Percentiles rank a stretch among this genome's conserved stretches.
Evolutionary conservation across 2,888 invertebrate species (phyloP).

Genomic region (Acleris cristana): DNA sequence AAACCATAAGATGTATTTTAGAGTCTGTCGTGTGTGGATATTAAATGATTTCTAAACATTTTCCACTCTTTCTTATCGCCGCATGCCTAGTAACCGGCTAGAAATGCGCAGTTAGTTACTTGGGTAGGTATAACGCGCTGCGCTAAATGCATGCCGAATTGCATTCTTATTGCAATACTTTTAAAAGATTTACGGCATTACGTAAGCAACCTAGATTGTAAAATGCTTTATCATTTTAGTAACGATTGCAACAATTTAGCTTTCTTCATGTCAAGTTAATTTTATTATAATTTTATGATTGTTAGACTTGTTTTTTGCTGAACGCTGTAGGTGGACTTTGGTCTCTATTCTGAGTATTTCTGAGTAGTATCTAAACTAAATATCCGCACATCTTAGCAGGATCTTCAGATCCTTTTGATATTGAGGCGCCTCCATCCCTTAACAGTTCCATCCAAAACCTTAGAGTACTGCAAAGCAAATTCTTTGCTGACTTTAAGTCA

Average conservation of each 20-base stretch:
- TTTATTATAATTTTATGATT: background rate
- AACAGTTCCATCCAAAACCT: too few relatives aligned
- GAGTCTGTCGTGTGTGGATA: background rate
- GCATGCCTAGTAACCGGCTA: slow-evolving; percentile 17
- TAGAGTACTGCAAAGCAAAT: too few relatives aligned
- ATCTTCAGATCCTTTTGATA: too few relatives aligned
- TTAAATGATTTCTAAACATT: slow-evolving; percentile 5
- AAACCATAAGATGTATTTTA: background rate
- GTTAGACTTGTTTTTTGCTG: background rate
- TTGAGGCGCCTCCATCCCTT: too few relatives aligned
- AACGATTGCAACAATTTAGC: background rate
- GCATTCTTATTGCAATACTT: slow-evolving; percentile 26
- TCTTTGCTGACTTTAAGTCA: too few relatives aligned
- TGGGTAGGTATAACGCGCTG: slow-evolving; percentile 10
- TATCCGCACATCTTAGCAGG: too few relatives aligned
- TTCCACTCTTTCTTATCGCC: slow-evolving; percentile 25
- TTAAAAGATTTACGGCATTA: slow-evolving; percentile 6
- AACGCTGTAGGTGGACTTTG: too few relatives aligned
- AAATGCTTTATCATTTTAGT: slow-evolving; percentile 11
- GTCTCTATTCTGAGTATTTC: too few relatives aligned
- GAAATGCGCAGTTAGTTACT: slow-evolving; percentile 1
- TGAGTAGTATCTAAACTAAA: too few relatives aligned
- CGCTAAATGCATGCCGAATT: slow-evolving; percentile 29
- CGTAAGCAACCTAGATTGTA: slow-evolving; percentile 1
- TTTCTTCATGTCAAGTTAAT: slow-evolving; percentile 3